Percentiles rank a stretch among this genome's conserved stretches.
Evolutionary conservation across 1,140 invertebrate genomes (phyloP).

Genomic region (Drosophila sp.): DNA sequence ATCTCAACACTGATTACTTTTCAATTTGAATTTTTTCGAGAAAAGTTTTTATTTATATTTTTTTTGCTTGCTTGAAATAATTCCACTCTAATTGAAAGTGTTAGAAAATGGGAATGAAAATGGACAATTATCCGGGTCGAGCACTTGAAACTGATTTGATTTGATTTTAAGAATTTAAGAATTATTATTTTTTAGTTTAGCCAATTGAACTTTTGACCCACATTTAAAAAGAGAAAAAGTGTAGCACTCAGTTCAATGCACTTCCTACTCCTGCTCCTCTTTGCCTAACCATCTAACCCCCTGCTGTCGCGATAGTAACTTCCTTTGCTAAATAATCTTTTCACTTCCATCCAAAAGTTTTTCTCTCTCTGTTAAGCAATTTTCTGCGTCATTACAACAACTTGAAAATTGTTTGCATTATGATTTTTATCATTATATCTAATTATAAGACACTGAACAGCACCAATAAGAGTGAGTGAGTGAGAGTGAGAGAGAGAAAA

Average conservation of each 20-base stretch:
- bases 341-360: background rate
- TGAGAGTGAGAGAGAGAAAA: background rate
- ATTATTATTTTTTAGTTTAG: background rate
- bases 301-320: background rate
- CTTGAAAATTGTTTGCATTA: constrained; percentile 25
- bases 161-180: background rate
- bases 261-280: background rate
- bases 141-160: background rate
- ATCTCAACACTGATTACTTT: background rate
- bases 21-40: too few species aligned
- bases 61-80: too few species aligned
- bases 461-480: background rate
- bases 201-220: constrained; percentile 1
- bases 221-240: background rate
- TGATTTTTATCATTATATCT: constrained; percentile 35
- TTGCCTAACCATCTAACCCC: background rate
- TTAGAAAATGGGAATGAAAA: background rate
- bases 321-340: constrained; percentile 11
- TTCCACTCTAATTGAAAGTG: background rate
- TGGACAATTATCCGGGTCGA: too few species aligned
- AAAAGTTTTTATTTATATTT: too few species aligned
- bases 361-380: constrained; percentile 2
- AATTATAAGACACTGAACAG: constrained; percentile 21
- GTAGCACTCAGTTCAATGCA: constrained; percentile 2
- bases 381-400: constrained; percentile 20